Percentiles rank a stretch among this genome's conserved stretches.
Conservation (phyloP, 2,888 invertebrate genomes). For the Watsonalla binaria region DNA sequence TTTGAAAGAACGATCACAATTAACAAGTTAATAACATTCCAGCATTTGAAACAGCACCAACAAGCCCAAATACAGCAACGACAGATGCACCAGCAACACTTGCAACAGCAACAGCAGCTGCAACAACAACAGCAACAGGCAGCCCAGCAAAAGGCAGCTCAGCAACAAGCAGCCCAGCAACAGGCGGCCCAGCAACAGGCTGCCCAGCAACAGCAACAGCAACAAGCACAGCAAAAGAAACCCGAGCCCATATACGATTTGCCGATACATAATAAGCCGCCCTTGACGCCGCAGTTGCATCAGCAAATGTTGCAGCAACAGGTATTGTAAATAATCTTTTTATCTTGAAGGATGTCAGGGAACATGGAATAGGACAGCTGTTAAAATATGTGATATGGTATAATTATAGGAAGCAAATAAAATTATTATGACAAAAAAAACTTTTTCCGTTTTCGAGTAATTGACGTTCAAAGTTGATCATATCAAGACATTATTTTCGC, state of each 20-base stretch:
- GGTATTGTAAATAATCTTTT: slow-evolving; percentile 5
- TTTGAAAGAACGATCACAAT: too few species aligned
- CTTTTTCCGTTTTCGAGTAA: too few species aligned
- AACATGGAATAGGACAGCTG: too few species aligned
- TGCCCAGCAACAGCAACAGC: slow-evolving; percentile 29
- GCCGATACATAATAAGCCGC: slow-evolving; percentile 68
- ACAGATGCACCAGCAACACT: slow-evolving; percentile 19
- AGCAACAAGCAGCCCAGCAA: slow-evolving; percentile 32
- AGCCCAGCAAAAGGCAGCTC: slow-evolving; percentile 11
- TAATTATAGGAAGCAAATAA: too few species aligned
- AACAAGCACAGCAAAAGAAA: slow-evolving; percentile 45
- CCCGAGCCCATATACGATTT: slow-evolving; percentile 69
- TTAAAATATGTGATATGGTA: too few species aligned
- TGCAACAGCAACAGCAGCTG: slow-evolving; percentile 24
- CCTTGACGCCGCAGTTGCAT: slow-evolving; percentile 52
- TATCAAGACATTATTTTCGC: too few species aligned
- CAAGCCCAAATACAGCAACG: slow-evolving; percentile 21
- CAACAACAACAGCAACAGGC: slow-evolving; percentile 23
- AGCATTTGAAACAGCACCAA: slow-evolving; percentile 28
- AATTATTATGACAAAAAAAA: too few species aligned
- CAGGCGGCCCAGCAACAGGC: slow-evolving; percentile 35
- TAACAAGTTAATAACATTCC: too few species aligned
- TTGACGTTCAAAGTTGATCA: too few species aligned
- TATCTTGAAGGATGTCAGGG: too few species aligned
- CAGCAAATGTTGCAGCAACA: slow-evolving; percentile 42